Evolutionary conservation across 2,888 invertebrate genomes (phyloP), one percentile per base, ranked within the genome.

Genomic region (Sinopyrophorus schimmeli): DNA sequence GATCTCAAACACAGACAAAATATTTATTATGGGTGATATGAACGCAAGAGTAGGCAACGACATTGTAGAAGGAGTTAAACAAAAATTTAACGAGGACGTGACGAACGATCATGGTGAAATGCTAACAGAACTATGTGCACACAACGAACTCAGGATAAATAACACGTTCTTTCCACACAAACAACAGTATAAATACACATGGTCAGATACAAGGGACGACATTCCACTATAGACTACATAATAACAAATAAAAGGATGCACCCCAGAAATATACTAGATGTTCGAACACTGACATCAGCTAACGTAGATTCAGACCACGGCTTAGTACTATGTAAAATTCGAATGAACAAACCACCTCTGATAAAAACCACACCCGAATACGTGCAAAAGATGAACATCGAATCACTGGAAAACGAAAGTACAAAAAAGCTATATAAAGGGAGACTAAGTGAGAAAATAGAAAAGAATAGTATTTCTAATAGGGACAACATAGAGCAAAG

Each of bases 201-300:
- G n/a, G n/a, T n/a, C n/a, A n/a, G n/a, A n/a, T n/a, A n/a, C n/a
- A n/a, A n/a, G n/a, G n/a, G n/a, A n/a, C n/a, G n/a, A n/a, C n/a
- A n/a, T n/a, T n/a, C n/a, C n/a, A n/a, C n/a, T n/a, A n/a, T n/a
- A n/a, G n/a, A 26, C 26, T 26, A 26, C 26, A 5, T 5, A 7
- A 9, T 20, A 20, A 20, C 20, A 20, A 20, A 20, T 20, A 20
- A 20, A 20, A 20, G 5, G 20, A 6, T 20, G 20, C 20, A 20
- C 6, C 20, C 20, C 20, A 20, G 20, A 20, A 5, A 20, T 20
- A 20, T 20, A 20, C 6, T 20, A 6, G 20, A 20, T 20, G 24
- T 24, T 24, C 24, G 3, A 24, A 24, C 24, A 24, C 10, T 24
- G 24, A 24, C 24, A 24, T 24, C 7, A 24, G 24, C n/a, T 24